A percentile compares a stretch with the other conserved stretches of the same genome.
Evolutionary conservation across 2,888 invertebrate genomes (phyloP).

Genomic region (Actias luna): DNA sequence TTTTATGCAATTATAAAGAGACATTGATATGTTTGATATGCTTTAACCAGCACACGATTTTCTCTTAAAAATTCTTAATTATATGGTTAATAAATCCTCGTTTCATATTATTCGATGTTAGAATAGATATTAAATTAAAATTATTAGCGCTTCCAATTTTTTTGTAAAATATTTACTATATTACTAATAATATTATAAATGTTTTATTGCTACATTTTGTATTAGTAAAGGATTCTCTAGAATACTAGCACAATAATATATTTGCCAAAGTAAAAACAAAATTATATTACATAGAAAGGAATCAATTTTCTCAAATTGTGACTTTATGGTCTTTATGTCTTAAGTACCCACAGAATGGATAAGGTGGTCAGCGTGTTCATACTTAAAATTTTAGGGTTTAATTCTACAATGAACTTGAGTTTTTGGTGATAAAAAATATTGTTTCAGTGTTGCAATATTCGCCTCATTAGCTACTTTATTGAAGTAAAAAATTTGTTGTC

Average conservation of each 20-base stretch:
- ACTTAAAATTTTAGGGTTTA: too few relatives aligned
- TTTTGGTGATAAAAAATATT: not conserved
- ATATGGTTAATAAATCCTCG: not conserved
- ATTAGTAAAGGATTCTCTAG: not conserved
- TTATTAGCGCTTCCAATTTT: constrained; percentile 43
- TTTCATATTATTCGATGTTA: constrained; percentile 14
- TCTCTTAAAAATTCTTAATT: too few relatives aligned
- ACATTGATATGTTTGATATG: too few relatives aligned
- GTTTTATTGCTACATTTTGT: not conserved
- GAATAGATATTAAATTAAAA: constrained; percentile 21
- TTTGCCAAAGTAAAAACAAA: not conserved
- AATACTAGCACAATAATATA: not conserved
- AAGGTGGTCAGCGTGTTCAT: too few relatives aligned
- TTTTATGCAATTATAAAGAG: too few relatives aligned
- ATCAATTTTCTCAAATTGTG: not conserved
- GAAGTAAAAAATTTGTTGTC: not conserved
- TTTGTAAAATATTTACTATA: constrained; percentile 8
- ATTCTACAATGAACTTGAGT: not conserved
- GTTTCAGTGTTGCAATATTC: not conserved
- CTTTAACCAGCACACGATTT: too few relatives aligned
- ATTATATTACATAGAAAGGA: not conserved
- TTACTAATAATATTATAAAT: not conserved
- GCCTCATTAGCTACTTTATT: not conserved
- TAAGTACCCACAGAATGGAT: too few relatives aligned
- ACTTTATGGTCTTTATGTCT: not conserved